Evolutionary conservation across 2,888 invertebrate species (phyloP), one percentile per base, ranked within the genome.

Genomic region (Tortrix viridana): DNA sequence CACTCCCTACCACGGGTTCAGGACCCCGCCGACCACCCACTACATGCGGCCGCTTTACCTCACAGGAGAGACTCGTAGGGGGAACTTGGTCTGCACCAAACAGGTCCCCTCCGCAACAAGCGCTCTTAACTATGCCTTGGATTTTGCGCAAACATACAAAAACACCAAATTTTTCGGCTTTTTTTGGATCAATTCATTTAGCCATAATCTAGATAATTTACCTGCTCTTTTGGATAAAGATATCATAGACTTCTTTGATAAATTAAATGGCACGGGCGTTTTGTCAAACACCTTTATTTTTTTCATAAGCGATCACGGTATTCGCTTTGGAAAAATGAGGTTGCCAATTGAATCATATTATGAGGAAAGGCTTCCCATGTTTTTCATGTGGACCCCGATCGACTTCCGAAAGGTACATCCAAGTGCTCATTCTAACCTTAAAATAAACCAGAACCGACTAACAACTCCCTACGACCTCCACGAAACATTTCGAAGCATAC

Each of bases 251-350:
- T 94, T 95, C 72, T 85, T 96, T 52, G 76, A 90, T 60, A 85
- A 91, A 20, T 77, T 96, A 19, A 85, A 92, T 7, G 75, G 80
- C 0, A 86, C 84, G 1, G 93, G 93, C 0, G 88, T 94, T 2
- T 79, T 94, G 59, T 93, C 95, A 43, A 94, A 94, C 49, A 94
- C 95, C 0, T 93, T 96, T 71, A 85, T 96, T 20, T 84, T 96
- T 38, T 95, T 96, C 65, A 83, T 96, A 54, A 96, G 96, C 75
- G 96, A 96, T 77, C 96, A 96, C 74, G 96, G 96, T 0, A 93
- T 95, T 75, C 91, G 96, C 44, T 96, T 94, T 78, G 96, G 96
- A 0, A 90, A 93, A 20, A 93, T 95, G 65, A 88, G 96, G 22
- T 85, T 93, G 67, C 94, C 95, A 0, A 90, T 94, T 67, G 93